phyloP scores from a whole-genome alignment of 2,797 vertebrate species.

The Rhynchotus rufescens region DNA sequence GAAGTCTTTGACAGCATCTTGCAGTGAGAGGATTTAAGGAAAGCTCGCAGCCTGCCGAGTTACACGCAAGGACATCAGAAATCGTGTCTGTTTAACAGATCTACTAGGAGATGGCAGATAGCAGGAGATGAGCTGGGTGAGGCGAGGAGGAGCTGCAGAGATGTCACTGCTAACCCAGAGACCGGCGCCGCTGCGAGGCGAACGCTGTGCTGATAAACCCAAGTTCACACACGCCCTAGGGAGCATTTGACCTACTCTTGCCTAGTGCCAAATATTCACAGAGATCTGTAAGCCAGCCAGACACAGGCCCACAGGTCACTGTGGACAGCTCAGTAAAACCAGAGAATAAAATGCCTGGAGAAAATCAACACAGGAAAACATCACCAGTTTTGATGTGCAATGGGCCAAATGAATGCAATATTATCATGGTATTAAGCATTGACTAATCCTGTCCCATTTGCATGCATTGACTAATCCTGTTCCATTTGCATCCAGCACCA shows the following conservation, averaged over 20 bases:
- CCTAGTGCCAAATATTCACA: neutral
- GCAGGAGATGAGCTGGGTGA: slow-evolving; percentile 63
- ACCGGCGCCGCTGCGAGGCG: neutral
- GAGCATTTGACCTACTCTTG: neutral
- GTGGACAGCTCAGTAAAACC: neutral
- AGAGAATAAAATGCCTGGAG: neutral
- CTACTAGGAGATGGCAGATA: slow-evolving; percentile 44
- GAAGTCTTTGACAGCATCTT: neutral
- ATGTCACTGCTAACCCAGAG: slow-evolving; percentile 35
- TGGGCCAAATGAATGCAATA: neutral
- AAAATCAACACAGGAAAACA: neutral
- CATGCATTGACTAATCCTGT: neutral
- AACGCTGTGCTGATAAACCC: neutral
- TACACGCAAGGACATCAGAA: slow-evolving; percentile 29
- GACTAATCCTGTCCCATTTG: neutral
- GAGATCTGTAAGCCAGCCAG: neutral
- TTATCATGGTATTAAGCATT: neutral
- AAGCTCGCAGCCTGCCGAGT: neutral
- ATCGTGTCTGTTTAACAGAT: neutral
- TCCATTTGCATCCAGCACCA: neutral
- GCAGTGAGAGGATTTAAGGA: neutral
- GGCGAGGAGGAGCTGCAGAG: neutral
- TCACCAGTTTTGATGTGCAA: neutral
- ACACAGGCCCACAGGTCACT: neutral
- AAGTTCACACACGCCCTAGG: neutral